Base-by-base conservation (phyloP, 1,140 invertebrate genomes). In the Nasonia giraulti region DNA sequence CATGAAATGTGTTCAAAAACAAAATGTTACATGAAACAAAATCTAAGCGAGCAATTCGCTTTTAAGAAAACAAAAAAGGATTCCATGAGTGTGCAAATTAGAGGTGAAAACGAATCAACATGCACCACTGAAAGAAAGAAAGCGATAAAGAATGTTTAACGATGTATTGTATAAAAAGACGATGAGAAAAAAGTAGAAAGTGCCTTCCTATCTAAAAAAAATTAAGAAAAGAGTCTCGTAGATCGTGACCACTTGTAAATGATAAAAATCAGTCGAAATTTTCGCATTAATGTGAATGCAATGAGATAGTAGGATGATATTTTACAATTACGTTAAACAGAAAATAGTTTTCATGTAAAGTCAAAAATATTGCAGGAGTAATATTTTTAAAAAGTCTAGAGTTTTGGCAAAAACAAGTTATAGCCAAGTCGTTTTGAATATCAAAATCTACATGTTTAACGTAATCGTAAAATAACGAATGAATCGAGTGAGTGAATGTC, bases 201-300 rank as follows among this genome's bases (percentile, higher is more conserved):
- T 93, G 92, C 92, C 92, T 93, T 93, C 91, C 92, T 93, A 92
- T 91, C 82, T 88, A 90, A 90, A 92, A 90, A 89, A 89, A 91
- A 90, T 92, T 90, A 92, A 91, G 87, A 90, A 89, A 89, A 85
- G 92, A 92, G 91, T 93, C 92, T 90, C 92, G 91, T 93, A 93
- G 92, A 93, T 92, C 92, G 92, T 92, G 92, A 93, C 92, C 91
- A 92, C 89, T 92, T 92, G 91, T 92, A 91, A 91, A 92, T 91
- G 89, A 91, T 90, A 87, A 91, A 90, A 90, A 90, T 90, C 88
- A 90, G 90, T 92, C 90, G 88, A 91, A 91, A 92, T 92, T 91
- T 87, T 91, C 89, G 88, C 90, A 89, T 91, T 89, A 86, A 83
- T 86, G 87, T 83, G 80, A 50, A 76, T 85, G 82, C 89, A 87